Evolutionary conservation across 2,113 vertebrate genomes (phyloP), one percentile per base, ranked within the genome.

Genomic region (Emydocephalus ijimae): DNA sequence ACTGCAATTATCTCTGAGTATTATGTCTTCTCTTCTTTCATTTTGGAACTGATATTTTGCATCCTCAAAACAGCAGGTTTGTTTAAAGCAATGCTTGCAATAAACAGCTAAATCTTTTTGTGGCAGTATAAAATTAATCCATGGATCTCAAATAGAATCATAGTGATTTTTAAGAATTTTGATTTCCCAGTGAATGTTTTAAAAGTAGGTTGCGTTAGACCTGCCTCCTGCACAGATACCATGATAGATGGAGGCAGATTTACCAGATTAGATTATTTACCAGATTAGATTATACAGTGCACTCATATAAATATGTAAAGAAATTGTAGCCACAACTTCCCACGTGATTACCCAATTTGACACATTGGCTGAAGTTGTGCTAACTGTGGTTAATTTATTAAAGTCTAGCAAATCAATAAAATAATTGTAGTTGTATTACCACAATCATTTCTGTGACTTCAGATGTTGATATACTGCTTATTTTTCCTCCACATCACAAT

Each of bases 41-140:
- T 87, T 59, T 12, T 14, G 5, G 26, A 88, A n/a, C 90, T 81
- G 87, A 55, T 54, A 90, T 94, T 54, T 43, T 81, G 57, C 92
- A 93, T 34, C 11, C 34, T 85, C 87, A 86, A 4, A 56, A 11
- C 91, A 91, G 74, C 89, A 85, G 50, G 81, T 48, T 29, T 48
- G 50, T 94, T 92, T 59, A 64, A 89, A 94, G 89, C 43, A 55
- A 3, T 5, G 9, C 23, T 55, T 89, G 29, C 61, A 69, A 91
- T 61, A 34, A 5, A 92, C 55, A 45, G 48, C 20, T 21, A 6
- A 85, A 90, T 23, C 85, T 48, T 23, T 93, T 91, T 90, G 39
- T n/a, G 26, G 21, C 29, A 91, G 85, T 48, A 74, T 90, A 92
- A 93, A 93, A 88, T 64, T 52, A 90, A 29, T 29, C 34, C 74